Conservation (phyloP, 2,888 invertebrate species). For the Eupithecia subumbrata region DNA sequence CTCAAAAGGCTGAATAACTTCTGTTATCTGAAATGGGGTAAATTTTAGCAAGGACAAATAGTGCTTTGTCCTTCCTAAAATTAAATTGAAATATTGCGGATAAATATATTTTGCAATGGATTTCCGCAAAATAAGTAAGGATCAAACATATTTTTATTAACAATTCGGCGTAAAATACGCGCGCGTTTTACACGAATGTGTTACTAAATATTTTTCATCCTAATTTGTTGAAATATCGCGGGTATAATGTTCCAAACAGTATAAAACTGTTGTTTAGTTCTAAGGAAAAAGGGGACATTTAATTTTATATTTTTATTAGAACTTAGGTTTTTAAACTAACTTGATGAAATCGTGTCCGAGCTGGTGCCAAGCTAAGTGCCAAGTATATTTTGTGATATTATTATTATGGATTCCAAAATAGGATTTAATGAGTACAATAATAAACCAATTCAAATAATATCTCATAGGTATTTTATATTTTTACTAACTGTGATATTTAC, state of each 20-base stretch:
- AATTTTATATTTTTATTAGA: not conserved
- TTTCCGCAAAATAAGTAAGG: too few relatives aligned
- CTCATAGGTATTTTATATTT: not conserved
- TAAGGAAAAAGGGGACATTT: not conserved
- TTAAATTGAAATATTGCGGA: too few relatives aligned
- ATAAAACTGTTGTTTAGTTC: not conserved
- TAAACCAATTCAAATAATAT: not conserved
- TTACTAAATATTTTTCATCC: too few relatives aligned
- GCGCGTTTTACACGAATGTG: too few relatives aligned
- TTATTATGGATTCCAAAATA: not conserved
- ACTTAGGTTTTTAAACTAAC: not conserved
- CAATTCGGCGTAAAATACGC: too few relatives aligned
- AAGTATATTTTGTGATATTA: constrained; percentile 4
- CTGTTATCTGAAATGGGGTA: not conserved
- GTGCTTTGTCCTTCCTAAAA: too few relatives aligned
- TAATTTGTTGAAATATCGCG: not conserved
- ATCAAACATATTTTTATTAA: too few relatives aligned
- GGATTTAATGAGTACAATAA: not conserved
- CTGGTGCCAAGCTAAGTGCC: not conserved
- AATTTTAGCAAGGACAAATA: not conserved
- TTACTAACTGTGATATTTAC: not conserved
- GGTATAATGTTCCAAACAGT: not conserved
- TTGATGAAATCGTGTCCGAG: not conserved
- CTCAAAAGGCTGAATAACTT: not conserved
- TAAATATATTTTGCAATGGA: too few relatives aligned